Evolutionary conservation across 2,888 invertebrate genomes (phyloP), one percentile per base, ranked within the genome.

Genomic region (Cephus spinipes): DNA sequence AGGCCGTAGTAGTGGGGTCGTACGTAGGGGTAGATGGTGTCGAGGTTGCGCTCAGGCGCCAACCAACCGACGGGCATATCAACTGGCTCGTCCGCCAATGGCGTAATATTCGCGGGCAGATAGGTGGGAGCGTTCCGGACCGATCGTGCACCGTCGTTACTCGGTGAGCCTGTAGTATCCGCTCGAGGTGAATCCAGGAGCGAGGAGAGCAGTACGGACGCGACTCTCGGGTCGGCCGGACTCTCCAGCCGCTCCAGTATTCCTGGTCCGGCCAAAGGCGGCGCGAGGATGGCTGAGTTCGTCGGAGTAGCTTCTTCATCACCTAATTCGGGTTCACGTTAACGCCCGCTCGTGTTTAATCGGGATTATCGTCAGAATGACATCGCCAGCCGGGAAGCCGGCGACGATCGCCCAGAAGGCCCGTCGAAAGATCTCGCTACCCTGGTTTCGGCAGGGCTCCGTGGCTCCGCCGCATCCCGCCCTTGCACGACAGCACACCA

Each of bases 381-480:
- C 90, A 85, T 90, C 90, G 86, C 89, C 89, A 79, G 86, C 88
- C 83, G 90, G 87, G 76, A 90, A 90, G 83, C 90, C 90, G 86
- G 88, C 88, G 81, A 89, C 90, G 81, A 90, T 90, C 36, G 89
- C 87, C 91, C 94, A 95, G 90, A 96, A 96, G 90, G 94, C 95
- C 85, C 94, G 96, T 81, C 94, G 97, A 88, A 97, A 97, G 92
- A 97, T 97, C 87, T 97, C 97, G 78, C 92, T 97, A 90, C 97
- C 97, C 84, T 97, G 97, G 97, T 97, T 97, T 92, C 94, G 97
- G 77, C 97, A 97, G 92, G 95, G 95, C 87, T 96, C 96, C 80
- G 94, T 96, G 85, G 94, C 94, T 88, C 93, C 94, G 87, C 94
- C 94, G 77, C 96, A 96, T 92, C 95, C 95, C 81, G 94, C 94